Evolutionary conservation across 1,140 invertebrate species (phyloP).

Genomic region (Thereuonema tuberculata): DNA sequence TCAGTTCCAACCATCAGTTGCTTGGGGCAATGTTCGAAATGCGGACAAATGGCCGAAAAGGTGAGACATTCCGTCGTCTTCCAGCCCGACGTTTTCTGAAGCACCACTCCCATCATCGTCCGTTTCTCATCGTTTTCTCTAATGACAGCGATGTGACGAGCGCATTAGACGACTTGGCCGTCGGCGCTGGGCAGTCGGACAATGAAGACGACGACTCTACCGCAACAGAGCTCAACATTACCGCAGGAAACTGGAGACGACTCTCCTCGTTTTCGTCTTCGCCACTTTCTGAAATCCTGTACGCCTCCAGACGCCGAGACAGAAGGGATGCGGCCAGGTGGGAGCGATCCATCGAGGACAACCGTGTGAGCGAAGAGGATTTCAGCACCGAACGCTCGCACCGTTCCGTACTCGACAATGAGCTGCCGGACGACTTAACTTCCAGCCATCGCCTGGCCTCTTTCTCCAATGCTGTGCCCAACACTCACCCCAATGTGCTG

Average conservation of each 20-base stretch:
- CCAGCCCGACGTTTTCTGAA: not conserved
- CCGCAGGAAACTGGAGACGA: not conserved
- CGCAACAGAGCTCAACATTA: slow-evolving; percentile 11
- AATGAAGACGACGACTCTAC: not conserved
- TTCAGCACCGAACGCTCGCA: slow-evolving; percentile 7
- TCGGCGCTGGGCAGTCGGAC: not conserved
- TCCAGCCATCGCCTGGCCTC: too few species aligned
- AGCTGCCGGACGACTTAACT: slow-evolving; percentile 28
- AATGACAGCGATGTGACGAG: slow-evolving; percentile 26
- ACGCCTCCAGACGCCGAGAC: not conserved
- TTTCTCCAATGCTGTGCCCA: slow-evolving; percentile 5
- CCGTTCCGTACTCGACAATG: slow-evolving; percentile 28
- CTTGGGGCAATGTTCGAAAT: not conserved
- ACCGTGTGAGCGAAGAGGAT: not conserved
- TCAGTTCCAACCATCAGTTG: too few species aligned
- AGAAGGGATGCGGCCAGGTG: not conserved
- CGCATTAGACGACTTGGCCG: not conserved
- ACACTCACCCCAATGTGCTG: not conserved
- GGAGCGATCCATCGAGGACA: slow-evolving; percentile 1
- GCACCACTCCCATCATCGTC: slow-evolving; percentile 24
- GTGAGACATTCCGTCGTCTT: not conserved
- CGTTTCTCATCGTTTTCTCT: slow-evolving; percentile 33
- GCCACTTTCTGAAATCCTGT: not conserved
- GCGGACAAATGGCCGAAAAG: not conserved
- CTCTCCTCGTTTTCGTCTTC: not conserved